Conservation (phyloP, 1,140 invertebrate species). For the Aricia agestis region DNA sequence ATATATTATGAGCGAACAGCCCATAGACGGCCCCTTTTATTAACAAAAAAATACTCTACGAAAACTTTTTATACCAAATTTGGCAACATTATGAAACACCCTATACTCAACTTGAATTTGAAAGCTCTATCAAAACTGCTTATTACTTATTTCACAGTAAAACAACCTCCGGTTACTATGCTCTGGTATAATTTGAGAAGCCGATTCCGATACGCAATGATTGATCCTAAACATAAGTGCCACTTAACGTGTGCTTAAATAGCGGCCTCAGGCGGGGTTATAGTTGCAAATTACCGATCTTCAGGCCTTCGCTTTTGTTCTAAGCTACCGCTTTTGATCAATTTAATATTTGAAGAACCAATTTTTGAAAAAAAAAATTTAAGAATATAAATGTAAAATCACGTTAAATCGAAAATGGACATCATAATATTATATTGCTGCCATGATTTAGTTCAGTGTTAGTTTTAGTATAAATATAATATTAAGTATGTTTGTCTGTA, state of each 20-base stretch:
- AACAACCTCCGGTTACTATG: neutral
- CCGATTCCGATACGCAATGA: constrained; percentile 1
- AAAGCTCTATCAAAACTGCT: neutral
- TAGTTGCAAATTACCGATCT: constrained; percentile 11
- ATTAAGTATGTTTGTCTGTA: too few relatives aligned
- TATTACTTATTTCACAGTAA: neutral
- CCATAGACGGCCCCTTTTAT: too few relatives aligned
- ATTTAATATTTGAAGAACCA: neutral
- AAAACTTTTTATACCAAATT: too few relatives aligned
- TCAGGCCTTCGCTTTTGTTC: neutral
- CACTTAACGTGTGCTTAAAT: constrained; percentile 9
- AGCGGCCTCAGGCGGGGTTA: neutral
- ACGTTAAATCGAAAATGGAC: too few relatives aligned
- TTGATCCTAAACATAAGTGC: neutral
- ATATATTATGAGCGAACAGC: too few relatives aligned
- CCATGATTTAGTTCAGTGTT: too few relatives aligned
- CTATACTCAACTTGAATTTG: neutral
- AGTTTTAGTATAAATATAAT: too few relatives aligned
- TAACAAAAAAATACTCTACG: too few relatives aligned
- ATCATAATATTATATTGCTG: too few relatives aligned
- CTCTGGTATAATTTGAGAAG: neutral
- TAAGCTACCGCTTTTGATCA: neutral
- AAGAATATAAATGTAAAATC: too few relatives aligned
- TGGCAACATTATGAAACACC: neutral
- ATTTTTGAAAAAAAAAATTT: neutral